Base-by-base conservation (phyloP, 1,140 invertebrate genomes). In the Drosophila lowei region DNA sequence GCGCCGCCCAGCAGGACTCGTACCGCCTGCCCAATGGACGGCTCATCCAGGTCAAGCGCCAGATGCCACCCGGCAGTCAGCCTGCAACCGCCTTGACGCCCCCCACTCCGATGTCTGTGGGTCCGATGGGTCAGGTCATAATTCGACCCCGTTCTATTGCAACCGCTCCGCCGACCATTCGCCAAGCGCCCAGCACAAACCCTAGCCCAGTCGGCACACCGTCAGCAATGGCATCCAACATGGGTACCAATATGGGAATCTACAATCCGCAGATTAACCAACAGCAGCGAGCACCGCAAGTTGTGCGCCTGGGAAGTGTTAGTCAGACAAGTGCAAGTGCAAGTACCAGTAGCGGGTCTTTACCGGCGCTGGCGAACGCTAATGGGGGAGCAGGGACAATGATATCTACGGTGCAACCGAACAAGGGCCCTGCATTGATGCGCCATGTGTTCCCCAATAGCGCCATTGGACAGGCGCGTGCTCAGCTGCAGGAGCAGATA, bases 11-110 rank as follows among this genome's bases (percentile, higher is more conserved):
- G 18, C 91, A 91, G 54, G 90, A 91, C 38, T 91, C 90, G 1
- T 90, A 89, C 48, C 79, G 91, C 3, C 65, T 91, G 28, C 91
- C 91, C 6, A 91, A 91, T 25, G 91, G 91, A 6, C 85, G 91
- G 8, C 56, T 91, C 0, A 91, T 91, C 52, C 91, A 91, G 58
- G 91, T 91, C 0, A 91, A 91, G 44, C 81, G 90, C 1, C 91
- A 91, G 43, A 18, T 81, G n/a, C 81, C 81, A 2, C 9, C 42
- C 0, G 53, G 66, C 9, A 43, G 42, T 5, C 65, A 72, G 13
- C 23, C 70, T 3, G 1, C 63, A 8, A 7, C 43, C 13, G 16
- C 59, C 30, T 41, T 70, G 2, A 5, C 43, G 4, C 21, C 72
- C 8, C 64, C 72, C 15, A 7, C 74, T 6, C 60, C 77, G 0